Base-by-base conservation (phyloP, 2,888 invertebrate species). In the Xestia rhomboidea region DNA sequence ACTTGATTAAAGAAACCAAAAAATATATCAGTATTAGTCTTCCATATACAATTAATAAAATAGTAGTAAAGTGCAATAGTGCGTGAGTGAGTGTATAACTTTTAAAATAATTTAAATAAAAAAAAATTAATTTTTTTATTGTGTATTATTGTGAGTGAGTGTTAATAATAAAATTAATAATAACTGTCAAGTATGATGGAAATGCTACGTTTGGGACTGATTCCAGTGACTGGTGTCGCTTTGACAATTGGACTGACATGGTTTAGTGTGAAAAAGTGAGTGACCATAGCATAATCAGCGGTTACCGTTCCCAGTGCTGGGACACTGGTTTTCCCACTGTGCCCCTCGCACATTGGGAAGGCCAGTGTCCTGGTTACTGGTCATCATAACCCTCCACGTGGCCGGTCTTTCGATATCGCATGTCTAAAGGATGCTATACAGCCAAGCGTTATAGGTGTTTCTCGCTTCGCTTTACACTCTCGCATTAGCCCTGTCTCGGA, bases 221-320 rank as follows among this genome's bases (percentile, higher is more conserved):
- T 96, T 75, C 96, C 96, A 27, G 78, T 79, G 57, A 85, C 78
- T 41, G 78, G 78, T 15, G 49, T 96, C 30, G 84, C 91, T 10
- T 92, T 96, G 24, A 95, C 95, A 34, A 81, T 96, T 62, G 94
- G 94, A 57, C 89, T 95, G 8, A 95, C 95, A 30, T 95, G 80
- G 83, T 84, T 95, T 34, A 94, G 95, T 87, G 92, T 95, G 74
- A 95, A 93, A 88, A 95, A 91, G 95, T 95, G 87, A 94, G 95
- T 64, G 24, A 64, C 15, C 8, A 41, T 64, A 41, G 41, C 15
- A 15, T 41, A 41, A 41, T 41, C n/a, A 41, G 18, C 38, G 2
- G 13, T n/a, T 18, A 18, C 8, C 0, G n/a, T 15, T 27, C n/a
- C n/a, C n/a, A 64, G 13, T 41, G 15, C 0, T 63, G 38, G 63